A percentile compares a stretch with the other conserved stretches of the same genome.
Conservation (phyloP, 2,888 invertebrate genomes). For the Monoplex corrugatus region DNA sequence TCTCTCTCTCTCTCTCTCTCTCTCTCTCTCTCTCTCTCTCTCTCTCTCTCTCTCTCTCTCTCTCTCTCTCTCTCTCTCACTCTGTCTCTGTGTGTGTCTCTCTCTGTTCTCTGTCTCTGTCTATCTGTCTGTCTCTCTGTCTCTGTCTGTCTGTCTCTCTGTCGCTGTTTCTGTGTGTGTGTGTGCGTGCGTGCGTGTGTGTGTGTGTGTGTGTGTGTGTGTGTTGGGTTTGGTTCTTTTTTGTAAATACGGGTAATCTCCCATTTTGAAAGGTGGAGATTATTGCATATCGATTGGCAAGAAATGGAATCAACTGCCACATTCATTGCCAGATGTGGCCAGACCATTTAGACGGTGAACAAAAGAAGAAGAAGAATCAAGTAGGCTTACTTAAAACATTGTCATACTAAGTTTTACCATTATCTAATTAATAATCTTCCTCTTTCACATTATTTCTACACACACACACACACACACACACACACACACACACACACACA, state of each 20-base stretch:
- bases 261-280: background rate
- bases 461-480: background rate
- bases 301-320: no score
- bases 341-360: no score
- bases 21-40: slow-evolving; percentile 34
- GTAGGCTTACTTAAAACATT: no score
- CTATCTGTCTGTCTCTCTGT: background rate
- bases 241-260: background rate
- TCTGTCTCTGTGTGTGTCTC: no score
- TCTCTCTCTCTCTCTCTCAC: background rate
- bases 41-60: background rate
- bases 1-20: slow-evolving; percentile 32
- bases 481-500: background rate
- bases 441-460: no score
- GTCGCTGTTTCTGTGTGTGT: background rate
- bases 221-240: background rate
- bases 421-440: no score
- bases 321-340: no score
- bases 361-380: no score
- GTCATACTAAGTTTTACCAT: no score
- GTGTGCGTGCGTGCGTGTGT: background rate
- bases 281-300: no score
- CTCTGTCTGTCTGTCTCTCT: background rate
- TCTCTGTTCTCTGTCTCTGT: no score
- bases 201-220: background rate